These are phyloP conservation scores for Lysandra coridon DNA, from an alignment of 2,888 invertebrate genomes.

Conservation along the genomic window DNA sequence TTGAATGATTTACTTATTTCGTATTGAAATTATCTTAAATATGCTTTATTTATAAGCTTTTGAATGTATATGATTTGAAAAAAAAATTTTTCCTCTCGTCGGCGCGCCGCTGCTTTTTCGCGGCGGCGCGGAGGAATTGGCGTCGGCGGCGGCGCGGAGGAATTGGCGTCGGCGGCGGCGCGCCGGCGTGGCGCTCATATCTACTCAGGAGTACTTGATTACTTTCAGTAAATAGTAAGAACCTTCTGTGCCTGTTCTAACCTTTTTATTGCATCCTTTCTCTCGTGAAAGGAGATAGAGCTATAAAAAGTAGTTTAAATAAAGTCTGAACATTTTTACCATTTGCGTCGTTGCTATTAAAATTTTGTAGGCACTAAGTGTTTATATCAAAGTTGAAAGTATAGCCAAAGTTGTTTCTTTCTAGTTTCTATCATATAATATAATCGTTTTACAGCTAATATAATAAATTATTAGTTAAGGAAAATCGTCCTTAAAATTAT, in stretches of 20 bases:
- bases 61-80: too few relatives aligned
- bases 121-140: too few relatives aligned
- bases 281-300: background rate
- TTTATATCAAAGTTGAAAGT: background rate
- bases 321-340: background rate
- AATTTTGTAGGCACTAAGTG: slow-evolving; percentile 22
- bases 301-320: background rate
- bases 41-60: too few relatives aligned
- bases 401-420: background rate
- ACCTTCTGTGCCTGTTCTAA: background rate
- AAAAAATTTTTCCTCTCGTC: too few relatives aligned
- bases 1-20: too few relatives aligned
- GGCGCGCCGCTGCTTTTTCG: too few relatives aligned
- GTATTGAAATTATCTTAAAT: too few relatives aligned
- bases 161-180: too few relatives aligned
- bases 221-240: background rate
- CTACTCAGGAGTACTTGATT: background rate
- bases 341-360: slow-evolving; percentile 13
- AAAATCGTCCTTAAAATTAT: background rate
- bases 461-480: background rate
- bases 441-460: background rate
- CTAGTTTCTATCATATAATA: too few relatives aligned
- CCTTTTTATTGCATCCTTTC: background rate
- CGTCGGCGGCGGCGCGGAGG: too few relatives aligned
- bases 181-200: too few relatives aligned